Evolutionary conservation across 2,888 invertebrate species (phyloP).

Genomic region (Petrophora chlorosata): DNA sequence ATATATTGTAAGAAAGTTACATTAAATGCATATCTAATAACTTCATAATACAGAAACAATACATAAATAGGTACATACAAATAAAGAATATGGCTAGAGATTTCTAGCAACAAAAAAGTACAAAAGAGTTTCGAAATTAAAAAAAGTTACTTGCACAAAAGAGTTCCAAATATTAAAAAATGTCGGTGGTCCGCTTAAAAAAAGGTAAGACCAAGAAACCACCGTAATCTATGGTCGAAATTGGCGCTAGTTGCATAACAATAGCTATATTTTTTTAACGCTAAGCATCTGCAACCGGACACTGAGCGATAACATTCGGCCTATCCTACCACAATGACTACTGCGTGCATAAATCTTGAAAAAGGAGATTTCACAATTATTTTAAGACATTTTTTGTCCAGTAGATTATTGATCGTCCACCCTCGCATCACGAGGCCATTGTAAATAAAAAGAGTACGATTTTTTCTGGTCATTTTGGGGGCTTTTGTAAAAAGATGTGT

Average conservation of each 20-base stretch:
- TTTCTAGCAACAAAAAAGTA: conserved; percentile 13
- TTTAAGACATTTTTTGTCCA: conserved; percentile 67
- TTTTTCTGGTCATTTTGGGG: conserved; percentile 79
- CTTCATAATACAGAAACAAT: too few relatives aligned
- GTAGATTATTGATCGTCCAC: conserved; percentile 76
- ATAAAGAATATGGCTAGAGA: background rate
- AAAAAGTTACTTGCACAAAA: conserved; percentile 22
- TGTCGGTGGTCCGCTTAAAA: conserved; percentile 23
- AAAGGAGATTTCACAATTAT: conserved; percentile 79
- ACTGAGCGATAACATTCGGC: conserved; percentile 61
- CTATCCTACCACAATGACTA: conserved; percentile 76
- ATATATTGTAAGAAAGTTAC: too few relatives aligned
- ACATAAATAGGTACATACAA: too few relatives aligned
- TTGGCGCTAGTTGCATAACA: conserved; percentile 47
- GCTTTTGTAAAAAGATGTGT: conserved; percentile 76
- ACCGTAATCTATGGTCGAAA: conserved; percentile 44
- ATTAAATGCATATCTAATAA: too few relatives aligned
- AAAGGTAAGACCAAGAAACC: conserved; percentile 26
- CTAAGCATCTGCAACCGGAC: conserved; percentile 76
- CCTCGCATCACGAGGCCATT: conserved; percentile 74
- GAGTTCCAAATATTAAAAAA: conserved; percentile 30
- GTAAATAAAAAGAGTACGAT: conserved; percentile 69
- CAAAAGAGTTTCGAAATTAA: conserved; percentile 31
- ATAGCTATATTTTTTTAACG: conserved; percentile 51
- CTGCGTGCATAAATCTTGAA: conserved; percentile 78